Evolutionary conservation across 64 coral and sea anemone species (phyloP).

Genomic region (Montipora sp.): DNA sequence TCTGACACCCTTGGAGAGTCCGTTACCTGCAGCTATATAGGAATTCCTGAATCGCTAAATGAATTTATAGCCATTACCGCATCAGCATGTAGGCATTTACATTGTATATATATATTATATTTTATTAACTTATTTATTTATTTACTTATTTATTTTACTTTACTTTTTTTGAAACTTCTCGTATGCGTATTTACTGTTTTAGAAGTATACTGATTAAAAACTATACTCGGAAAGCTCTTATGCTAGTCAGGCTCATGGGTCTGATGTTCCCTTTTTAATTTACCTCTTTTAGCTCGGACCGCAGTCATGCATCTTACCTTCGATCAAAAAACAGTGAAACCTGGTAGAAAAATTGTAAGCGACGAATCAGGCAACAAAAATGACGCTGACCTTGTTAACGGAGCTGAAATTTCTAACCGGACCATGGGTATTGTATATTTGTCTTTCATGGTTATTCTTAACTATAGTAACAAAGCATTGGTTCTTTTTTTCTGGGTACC

Average conservation of each 20-base stretch:
- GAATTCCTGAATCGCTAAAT: too few relatives aligned
- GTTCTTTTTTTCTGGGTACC: not conserved
- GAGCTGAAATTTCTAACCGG: constrained; percentile 73
- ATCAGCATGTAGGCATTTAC: too few relatives aligned
- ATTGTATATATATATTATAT: too few relatives aligned
- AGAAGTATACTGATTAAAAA: too few relatives aligned
- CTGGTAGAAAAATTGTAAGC: constrained; percentile 41
- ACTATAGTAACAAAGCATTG: not conserved
- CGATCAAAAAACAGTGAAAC: constrained; percentile 35
- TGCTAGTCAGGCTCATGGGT: not conserved
- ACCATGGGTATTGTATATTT: constrained; percentile 59
- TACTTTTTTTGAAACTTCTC: too few relatives aligned
- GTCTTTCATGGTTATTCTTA: not conserved
- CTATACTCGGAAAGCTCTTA: too few relatives aligned
- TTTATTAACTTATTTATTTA: too few relatives aligned
- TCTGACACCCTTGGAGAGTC: too few relatives aligned
- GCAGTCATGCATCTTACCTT: constrained; percentile 92
- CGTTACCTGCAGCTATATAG: too few relatives aligned
- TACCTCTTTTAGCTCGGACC: constrained; percentile 44
- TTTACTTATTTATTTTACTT: too few relatives aligned
- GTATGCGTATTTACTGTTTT: too few relatives aligned
- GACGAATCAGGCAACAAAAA: constrained; percentile 77
- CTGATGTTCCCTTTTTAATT: not conserved
- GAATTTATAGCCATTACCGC: too few relatives aligned
- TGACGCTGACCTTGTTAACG: constrained; percentile 75